These are phyloP conservation scores for Polyploca ridens DNA, from an alignment of 2,888 invertebrate genomes.

Conservation along the genomic window DNA sequence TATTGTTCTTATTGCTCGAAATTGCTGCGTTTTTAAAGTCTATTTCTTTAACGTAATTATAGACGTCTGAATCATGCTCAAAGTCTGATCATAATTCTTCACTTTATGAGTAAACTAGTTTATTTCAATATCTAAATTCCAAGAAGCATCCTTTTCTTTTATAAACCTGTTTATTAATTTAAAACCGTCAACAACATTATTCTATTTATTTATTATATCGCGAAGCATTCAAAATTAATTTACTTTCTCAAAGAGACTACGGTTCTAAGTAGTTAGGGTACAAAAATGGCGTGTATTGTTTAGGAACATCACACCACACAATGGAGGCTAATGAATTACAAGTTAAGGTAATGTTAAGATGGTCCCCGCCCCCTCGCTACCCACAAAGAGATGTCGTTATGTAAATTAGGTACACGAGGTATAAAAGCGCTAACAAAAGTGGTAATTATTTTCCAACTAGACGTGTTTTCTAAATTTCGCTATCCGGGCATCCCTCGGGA, in stretches of 20 bases:
- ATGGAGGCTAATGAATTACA: slow-evolving; percentile 25
- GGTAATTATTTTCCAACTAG: not conserved
- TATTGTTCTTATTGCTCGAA: too few species aligned
- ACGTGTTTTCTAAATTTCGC: not conserved
- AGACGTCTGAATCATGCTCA: too few species aligned
- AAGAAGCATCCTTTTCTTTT: too few species aligned
- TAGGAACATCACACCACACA: slow-evolving; percentile 13
- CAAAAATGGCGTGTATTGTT: slow-evolving; percentile 4
- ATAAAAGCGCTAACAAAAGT: slow-evolving; percentile 4
- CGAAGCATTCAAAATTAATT: not conserved
- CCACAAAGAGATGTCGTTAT: slow-evolving; percentile 7
- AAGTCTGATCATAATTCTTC: too few species aligned
- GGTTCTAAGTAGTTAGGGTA: not conserved
- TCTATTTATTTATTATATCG: not conserved
- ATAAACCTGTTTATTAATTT: too few species aligned
- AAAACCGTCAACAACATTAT: not conserved
- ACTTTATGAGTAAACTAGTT: too few species aligned
- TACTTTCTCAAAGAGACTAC: not conserved
- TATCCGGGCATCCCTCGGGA: slow-evolving; percentile 2
- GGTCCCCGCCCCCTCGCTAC: slow-evolving; percentile 5
- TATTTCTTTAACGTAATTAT: too few species aligned
- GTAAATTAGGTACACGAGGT: not conserved
- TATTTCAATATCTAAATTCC: not conserved
- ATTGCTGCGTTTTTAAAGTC: too few species aligned
- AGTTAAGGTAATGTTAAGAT: slow-evolving; percentile 17